These are phyloP conservation scores for Hormaphis cornu DNA, from an alignment of 1,140 invertebrate species.

Conservation along the genomic window DNA sequence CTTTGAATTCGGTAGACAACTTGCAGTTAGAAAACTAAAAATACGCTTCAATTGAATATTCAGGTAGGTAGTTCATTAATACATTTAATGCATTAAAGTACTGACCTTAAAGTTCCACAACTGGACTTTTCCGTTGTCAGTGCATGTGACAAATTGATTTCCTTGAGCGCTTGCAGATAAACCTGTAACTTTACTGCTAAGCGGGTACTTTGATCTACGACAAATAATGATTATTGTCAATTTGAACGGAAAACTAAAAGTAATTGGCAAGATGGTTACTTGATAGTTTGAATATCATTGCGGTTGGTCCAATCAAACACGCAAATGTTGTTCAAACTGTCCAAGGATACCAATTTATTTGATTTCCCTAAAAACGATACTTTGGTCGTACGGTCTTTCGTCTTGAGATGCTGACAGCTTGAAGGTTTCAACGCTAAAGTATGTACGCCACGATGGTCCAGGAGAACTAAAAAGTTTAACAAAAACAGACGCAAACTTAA, in stretches of 20 bases:
- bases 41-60: neutral
- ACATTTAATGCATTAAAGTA: neutral
- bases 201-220: neutral
- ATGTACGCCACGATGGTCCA: no score
- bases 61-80: neutral
- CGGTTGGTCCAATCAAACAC: slow-evolving; percentile 1
- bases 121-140: slow-evolving; percentile 17
- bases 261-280: neutral
- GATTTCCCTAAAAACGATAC: neutral
- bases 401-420: neutral
- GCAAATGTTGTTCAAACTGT: neutral
- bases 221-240: neutral
- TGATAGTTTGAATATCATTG: neutral
- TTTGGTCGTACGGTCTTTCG: slow-evolving; percentile 17
- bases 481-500: no score
- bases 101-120: slow-evolving; percentile 1
- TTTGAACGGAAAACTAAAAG: neutral
- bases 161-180: neutral
- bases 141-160: slow-evolving; percentile 12
- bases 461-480: no score
- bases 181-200: neutral
- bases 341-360: slow-evolving; percentile 9
- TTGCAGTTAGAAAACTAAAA: slow-evolving; percentile 20
- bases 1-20: neutral
- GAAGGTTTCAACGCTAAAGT: slow-evolving; percentile 8